phyloP scores from a whole-genome alignment of 2,113 vertebrate species.

The Philantomba maxwellii region DNA sequence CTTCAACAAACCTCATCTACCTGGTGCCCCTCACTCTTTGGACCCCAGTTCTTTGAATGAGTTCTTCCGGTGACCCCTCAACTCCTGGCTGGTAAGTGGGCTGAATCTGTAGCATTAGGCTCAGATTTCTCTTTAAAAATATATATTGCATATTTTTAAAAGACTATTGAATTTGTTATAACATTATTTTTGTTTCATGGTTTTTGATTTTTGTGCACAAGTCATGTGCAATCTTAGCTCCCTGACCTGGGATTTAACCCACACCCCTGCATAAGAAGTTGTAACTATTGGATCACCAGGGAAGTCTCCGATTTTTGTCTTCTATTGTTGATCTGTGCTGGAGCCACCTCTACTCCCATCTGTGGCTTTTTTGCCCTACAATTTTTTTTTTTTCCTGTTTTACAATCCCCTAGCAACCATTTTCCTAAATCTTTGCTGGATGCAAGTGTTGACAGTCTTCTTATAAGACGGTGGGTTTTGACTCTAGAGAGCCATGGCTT shows the following conservation, averaged over 20 bases:
- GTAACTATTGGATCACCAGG: background rate
- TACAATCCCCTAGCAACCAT: background rate
- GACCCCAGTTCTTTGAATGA: background rate
- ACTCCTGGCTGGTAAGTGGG: background rate
- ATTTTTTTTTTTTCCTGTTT: background rate
- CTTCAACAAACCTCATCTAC: background rate
- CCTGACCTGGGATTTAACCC: background rate
- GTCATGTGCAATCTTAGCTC: background rate
- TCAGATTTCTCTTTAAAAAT: no score
- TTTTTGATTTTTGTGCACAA: background rate
- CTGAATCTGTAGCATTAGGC: background rate
- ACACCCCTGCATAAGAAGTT: background rate
- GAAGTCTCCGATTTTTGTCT: background rate
- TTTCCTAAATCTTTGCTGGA: background rate
- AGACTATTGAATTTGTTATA: background rate
- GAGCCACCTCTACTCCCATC: background rate
- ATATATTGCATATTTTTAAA: background rate
- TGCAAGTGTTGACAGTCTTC: background rate
- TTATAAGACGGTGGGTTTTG: background rate
- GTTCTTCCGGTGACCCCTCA: background rate
- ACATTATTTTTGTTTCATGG: background rate
- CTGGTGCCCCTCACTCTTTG: background rate
- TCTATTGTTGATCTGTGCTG: background rate
- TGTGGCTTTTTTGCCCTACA: background rate
- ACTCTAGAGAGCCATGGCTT: background rate